Evolutionary conservation across 2,113 vertebrate genomes (phyloP).

Genomic region (Orycteropus afer): DNA sequence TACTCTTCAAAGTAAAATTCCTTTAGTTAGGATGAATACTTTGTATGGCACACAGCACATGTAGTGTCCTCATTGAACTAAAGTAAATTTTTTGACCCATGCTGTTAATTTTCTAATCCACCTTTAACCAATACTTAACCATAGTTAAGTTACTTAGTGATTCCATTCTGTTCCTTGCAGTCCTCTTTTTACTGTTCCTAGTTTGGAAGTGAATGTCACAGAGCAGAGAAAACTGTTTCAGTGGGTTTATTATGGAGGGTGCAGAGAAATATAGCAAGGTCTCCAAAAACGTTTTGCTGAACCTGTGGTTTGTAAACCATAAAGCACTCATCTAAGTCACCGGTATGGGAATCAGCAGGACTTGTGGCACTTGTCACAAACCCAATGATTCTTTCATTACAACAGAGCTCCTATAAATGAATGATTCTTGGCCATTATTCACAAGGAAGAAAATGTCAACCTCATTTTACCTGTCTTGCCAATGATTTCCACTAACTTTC

Average conservation of each 20-base stretch:
- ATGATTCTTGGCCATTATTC: neutral
- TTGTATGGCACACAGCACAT: too few species aligned
- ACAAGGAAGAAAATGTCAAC: slow-evolving; percentile 21
- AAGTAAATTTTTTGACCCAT: neutral
- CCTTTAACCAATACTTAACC: neutral
- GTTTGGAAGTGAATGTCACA: neutral
- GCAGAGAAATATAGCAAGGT: neutral
- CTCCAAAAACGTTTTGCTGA: neutral
- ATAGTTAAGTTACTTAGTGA: neutral
- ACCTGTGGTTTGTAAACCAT: neutral
- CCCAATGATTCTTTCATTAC: neutral
- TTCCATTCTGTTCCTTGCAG: neutral
- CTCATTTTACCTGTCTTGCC: slow-evolving; percentile 12
- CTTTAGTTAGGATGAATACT: neutral
- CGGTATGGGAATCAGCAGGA: neutral
- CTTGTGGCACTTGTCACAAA: neutral
- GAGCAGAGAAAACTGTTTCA: neutral
- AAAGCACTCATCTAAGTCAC: neutral
- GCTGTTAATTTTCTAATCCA: neutral
- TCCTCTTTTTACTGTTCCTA: neutral
- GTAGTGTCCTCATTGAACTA: neutral
- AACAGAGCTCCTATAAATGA: neutral
- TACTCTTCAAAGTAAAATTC: neutral
- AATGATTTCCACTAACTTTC: slow-evolving; percentile 33
- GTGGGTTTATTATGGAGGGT: neutral